Conservation (phyloP, 2,113 vertebrate species). For the Mormoops blainvillei region DNA sequence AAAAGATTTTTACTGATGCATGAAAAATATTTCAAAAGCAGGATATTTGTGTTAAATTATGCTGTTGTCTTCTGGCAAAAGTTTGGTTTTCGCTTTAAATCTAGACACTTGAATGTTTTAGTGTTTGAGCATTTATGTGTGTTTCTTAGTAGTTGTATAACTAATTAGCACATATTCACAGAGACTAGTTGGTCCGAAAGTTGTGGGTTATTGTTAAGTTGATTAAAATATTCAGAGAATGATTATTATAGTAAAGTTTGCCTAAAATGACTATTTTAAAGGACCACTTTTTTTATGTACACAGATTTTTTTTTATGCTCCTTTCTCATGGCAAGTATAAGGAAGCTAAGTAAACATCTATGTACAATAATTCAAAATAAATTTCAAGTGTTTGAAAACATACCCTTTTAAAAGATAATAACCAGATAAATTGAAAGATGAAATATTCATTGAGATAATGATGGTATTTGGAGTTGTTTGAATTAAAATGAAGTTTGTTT, state of each 20-base stretch:
- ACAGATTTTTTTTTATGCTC: neutral
- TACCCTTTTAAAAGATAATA: neutral
- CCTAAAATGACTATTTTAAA: conserved; percentile 10
- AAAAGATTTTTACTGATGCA: conserved; percentile 66
- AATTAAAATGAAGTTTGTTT: neutral
- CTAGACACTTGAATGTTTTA: neutral
- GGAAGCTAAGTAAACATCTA: neutral
- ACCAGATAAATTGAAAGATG: neutral
- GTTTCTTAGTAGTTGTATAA: neutral
- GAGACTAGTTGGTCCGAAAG: too few species aligned
- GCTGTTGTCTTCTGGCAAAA: conserved; percentile 44
- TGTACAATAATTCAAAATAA: neutral
- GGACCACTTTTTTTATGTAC: neutral
- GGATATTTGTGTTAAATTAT: neutral
- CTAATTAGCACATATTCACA: neutral
- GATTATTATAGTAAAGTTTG: neutral
- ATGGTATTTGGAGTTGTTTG: neutral
- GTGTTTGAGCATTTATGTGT: neutral
- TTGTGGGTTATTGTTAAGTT: too few species aligned
- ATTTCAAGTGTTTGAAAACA: neutral
- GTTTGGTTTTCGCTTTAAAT: conserved; percentile 35
- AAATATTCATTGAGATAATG: neutral
- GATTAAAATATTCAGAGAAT: neutral
- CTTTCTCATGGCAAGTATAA: neutral
- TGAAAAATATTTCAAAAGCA: conserved; percentile 63